Percentiles rank a stretch among this genome's conserved stretches.
Evolutionary conservation across 2,113 vertebrate species (phyloP).

Genomic region (Ochotona curzoniae): DNA sequence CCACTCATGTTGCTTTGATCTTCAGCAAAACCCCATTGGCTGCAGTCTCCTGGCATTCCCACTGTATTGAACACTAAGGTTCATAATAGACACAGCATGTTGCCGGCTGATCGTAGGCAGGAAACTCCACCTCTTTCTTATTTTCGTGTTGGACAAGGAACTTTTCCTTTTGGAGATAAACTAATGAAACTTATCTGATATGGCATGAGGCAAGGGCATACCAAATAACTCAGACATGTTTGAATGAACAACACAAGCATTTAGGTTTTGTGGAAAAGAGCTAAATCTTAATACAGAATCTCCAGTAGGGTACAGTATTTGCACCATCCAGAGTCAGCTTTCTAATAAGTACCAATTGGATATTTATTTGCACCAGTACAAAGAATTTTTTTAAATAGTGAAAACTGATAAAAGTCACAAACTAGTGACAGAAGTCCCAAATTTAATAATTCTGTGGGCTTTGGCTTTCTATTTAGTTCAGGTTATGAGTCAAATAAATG

Average conservation of each 20-base stretch:
- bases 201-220: neutral
- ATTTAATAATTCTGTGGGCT: conserved; percentile 20
- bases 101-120: conserved; percentile 79
- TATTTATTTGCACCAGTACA: conserved; percentile 8
- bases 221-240: conserved; percentile 32
- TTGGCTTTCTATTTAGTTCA: neutral
- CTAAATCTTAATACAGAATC: conserved; percentile 10
- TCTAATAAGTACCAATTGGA: neutral
- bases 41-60: conserved; percentile 66
- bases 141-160: conserved; percentile 64
- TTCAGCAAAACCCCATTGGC: conserved; percentile 66
- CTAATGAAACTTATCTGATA: neutral
- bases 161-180: conserved; percentile 67
- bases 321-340: neutral
- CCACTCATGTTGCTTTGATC: conserved; percentile 80
- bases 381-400: neutral
- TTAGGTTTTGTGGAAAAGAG: neutral
- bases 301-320: neutral
- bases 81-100: conserved; percentile 76
- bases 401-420: neutral
- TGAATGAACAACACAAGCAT: neutral
- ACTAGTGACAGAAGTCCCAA: neutral
- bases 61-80: conserved; percentile 73
- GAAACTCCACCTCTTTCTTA: conserved; percentile 77
- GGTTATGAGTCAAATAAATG: neutral